Percentiles rank a stretch among this genome's conserved stretches.
phyloP scores from a whole-genome alignment of 2,888 invertebrate species.

The Perizoma affinitatum region DNA sequence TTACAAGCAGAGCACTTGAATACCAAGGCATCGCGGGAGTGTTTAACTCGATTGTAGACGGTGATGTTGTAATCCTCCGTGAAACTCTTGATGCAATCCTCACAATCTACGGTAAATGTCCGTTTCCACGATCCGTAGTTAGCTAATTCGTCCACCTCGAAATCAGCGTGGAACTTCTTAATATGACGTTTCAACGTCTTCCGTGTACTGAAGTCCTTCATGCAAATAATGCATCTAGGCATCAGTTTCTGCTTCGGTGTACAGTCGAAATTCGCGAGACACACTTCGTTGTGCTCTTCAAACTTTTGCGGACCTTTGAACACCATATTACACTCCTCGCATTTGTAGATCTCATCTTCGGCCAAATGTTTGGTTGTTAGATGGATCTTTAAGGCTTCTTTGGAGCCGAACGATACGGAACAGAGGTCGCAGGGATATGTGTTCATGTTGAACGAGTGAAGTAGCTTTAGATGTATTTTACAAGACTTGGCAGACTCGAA shows the following conservation, averaged over 20 bases:
- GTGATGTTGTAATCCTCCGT: slow-evolving; percentile 53
- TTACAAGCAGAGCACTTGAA: slow-evolving; percentile 62
- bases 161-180: slow-evolving; percentile 67
- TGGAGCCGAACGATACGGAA: slow-evolving; percentile 62
- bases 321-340: slow-evolving; percentile 66
- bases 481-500: slow-evolving; percentile 76
- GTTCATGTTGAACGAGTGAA: slow-evolving; percentile 71
- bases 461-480: slow-evolving; percentile 67
- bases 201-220: slow-evolving; percentile 70
- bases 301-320: slow-evolving; percentile 67
- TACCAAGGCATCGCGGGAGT: slow-evolving; percentile 51
- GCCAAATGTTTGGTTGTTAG: slow-evolving; percentile 63
- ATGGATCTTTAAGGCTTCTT: slow-evolving; percentile 61
- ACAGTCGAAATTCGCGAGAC: slow-evolving; percentile 48
- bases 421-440: slow-evolving; percentile 68
- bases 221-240: slow-evolving; percentile 67
- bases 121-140: slow-evolving; percentile 53
- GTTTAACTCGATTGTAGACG: slow-evolving; percentile 54
- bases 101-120: slow-evolving; percentile 58
- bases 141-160: slow-evolving; percentile 62
- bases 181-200: slow-evolving; percentile 72
- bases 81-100: slow-evolving; percentile 62
- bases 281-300: slow-evolving; percentile 57
- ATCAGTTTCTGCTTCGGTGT: slow-evolving; percentile 49
- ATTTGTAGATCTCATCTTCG: slow-evolving; percentile 69